Evolutionary conservation across 1,140 invertebrate genomes (phyloP), one percentile per base, ranked within the genome.

Genomic region (Kradibia gibbosae): DNA sequence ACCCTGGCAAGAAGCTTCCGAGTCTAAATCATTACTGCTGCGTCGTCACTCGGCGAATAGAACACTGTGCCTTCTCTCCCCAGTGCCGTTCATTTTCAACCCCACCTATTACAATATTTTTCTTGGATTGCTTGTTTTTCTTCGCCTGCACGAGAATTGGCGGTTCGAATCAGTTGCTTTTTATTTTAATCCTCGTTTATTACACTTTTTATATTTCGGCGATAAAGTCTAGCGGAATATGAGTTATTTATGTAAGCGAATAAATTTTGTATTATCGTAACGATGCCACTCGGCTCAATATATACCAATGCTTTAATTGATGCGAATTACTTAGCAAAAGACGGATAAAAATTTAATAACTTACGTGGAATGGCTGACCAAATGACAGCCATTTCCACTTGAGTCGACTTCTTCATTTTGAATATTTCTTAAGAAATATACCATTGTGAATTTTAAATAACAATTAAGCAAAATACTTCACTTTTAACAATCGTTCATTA

Each of bases 21-120:
- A 71, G 36, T 25, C 77, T 86, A 85, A 86, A 86, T 86, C 85
- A 86, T 86, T 75, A 76, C 53, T 34, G 39, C 71, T 25, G 73
- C 60, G 45, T 80, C 31, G 57, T 55, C 31, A 50, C 34, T 28
- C 15, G 11, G 22, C 55, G 15, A 39, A 25, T 53, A 39, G n/a
- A n/a, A n/a, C 5, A 39, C 65, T 50, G 25, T 60, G n/a, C n/a
- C n/a, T n/a, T 78, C 39, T 65, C 39, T 53, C 53, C 57, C 34
- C 53, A 39, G 15, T 39, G 0, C 1, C 2, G 57, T 57, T 53
- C 31, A 42, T 42, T 62, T 42, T 76, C n/a, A 48, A 15, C 25
- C n/a, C 4, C 34, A 34, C 28, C 28, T 36, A 67, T 39, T 67
- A 39, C 34, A 67, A 39, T 39, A 67, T 67, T 67, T 67, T 39